Percentiles rank a stretch among this genome's conserved stretches.
These are phyloP conservation scores for Teleogryllus occipitalis DNA, from an alignment of 1,140 invertebrate genomes.

Conservation along the genomic window DNA sequence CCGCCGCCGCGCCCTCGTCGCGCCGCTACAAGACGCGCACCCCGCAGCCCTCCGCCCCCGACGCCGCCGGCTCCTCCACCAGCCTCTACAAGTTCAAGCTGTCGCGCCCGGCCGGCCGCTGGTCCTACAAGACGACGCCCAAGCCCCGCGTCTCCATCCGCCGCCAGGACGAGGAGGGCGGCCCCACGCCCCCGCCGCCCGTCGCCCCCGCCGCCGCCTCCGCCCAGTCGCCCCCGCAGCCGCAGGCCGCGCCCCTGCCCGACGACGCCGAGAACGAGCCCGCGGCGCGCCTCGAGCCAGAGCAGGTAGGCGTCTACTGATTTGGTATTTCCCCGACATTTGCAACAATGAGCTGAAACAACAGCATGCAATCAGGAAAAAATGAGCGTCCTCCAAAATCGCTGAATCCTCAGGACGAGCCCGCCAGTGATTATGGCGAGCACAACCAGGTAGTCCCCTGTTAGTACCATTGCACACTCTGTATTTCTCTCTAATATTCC, in stretches of 20 bases:
- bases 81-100: constrained; percentile 66
- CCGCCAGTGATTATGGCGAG: too few relatives aligned
- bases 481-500: not conserved
- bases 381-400: too few relatives aligned
- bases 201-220: constrained; percentile 33
- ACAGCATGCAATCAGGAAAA: not conserved
- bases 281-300: constrained; percentile 23
- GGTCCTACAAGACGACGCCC: constrained; percentile 80
- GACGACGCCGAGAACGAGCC: constrained; percentile 28
- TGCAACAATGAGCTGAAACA: not conserved
- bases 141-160: constrained; percentile 76
- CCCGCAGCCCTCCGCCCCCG: constrained; percentile 34
- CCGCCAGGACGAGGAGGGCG: constrained; percentile 46
- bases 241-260: constrained; percentile 12
- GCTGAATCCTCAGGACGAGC: too few relatives aligned
- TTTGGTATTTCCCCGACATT: not conserved
- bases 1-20: constrained; percentile 29
- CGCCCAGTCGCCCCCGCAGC: constrained; percentile 14
- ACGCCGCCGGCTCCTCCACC: constrained; percentile 35
- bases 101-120: constrained; percentile 65
- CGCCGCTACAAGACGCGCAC: constrained; percentile 47
- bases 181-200: constrained; percentile 41
- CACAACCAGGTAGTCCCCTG: not conserved
- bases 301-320: not conserved
- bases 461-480: not conserved